A percentile compares a stretch with the other conserved stretches of the same genome.
Conservation (phyloP, 1,140 invertebrate genomes). For the Papilio polyxenes region DNA sequence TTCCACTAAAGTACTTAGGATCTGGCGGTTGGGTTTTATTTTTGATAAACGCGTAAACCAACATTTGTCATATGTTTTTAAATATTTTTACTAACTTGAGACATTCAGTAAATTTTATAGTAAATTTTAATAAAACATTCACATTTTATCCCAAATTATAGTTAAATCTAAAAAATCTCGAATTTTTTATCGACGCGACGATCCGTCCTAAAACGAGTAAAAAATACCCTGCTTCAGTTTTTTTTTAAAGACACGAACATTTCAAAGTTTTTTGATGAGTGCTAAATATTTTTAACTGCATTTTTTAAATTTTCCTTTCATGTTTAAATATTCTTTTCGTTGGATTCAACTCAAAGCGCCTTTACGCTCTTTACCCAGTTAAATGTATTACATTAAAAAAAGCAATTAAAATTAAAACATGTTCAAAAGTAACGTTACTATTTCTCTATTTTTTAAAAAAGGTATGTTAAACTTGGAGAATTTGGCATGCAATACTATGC, state of each 20-base stretch:
- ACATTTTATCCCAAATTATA: too few relatives aligned
- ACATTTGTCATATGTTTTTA: neutral
- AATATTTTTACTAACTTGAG: neutral
- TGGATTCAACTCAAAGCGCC: neutral
- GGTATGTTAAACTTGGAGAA: neutral
- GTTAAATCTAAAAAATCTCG: too few relatives aligned
- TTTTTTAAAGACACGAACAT: neutral
- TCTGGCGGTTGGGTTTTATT: neutral
- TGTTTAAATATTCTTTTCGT: neutral
- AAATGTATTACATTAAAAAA: neutral
- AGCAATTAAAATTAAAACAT: neutral
- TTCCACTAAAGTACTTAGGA: neutral
- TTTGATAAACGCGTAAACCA: conserved; percentile 18
- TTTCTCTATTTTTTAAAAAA: neutral
- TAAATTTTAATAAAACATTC: too few relatives aligned
- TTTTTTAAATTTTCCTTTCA: neutral
- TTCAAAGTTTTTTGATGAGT: neutral
- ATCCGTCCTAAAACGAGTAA: too few relatives aligned
- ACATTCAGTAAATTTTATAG: too few relatives aligned
- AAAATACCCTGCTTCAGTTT: too few relatives aligned
- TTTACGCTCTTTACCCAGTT: neutral
- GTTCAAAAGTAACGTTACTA: neutral
- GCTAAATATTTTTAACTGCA: neutral
- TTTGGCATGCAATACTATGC: neutral
- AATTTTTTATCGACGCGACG: too few relatives aligned